Conservation (phyloP, 1,140 invertebrate genomes). For the Drosophila serrata region DNA sequence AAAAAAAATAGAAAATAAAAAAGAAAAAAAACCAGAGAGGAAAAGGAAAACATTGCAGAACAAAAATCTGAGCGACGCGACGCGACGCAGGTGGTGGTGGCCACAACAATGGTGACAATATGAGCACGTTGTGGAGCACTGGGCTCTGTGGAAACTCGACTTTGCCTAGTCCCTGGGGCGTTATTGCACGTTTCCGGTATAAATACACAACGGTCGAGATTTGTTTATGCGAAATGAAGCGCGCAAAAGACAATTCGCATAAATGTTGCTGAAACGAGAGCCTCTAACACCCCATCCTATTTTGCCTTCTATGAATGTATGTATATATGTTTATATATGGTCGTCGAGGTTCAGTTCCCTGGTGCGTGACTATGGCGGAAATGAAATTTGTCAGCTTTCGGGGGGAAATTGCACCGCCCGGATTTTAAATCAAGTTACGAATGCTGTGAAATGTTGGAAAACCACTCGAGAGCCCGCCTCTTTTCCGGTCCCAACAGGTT, state of each 20-base stretch:
- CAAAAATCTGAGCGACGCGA: slow-evolving; percentile 69
- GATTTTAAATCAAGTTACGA: slow-evolving; percentile 75
- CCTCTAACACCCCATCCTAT: slow-evolving; percentile 1
- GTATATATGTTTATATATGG: slow-evolving; percentile 41
- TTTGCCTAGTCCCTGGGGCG: slow-evolving; percentile 78
- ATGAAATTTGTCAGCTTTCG: slow-evolving; percentile 79
- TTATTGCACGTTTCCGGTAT: slow-evolving; percentile 83
- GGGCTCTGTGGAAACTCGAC: slow-evolving; percentile 55
- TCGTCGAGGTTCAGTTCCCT: slow-evolving; percentile 69
- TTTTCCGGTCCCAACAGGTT: slow-evolving; percentile 32
- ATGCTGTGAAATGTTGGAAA: slow-evolving; percentile 35
- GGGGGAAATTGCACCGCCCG: slow-evolving; percentile 33
- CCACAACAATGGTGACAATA: slow-evolving; percentile 67
- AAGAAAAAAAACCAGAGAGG: slow-evolving; percentile 1
- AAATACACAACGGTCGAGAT: slow-evolving; percentile 81
- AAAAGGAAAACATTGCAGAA: slow-evolving; percentile 33
- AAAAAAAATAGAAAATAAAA: slow-evolving; percentile 9
- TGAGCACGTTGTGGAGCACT: slow-evolving; percentile 36
- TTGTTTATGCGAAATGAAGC: slow-evolving; percentile 83
- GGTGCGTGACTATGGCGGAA: slow-evolving; percentile 79
- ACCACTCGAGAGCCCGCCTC: slow-evolving; percentile 16
- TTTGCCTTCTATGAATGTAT: background rate
- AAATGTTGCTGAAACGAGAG: slow-evolving; percentile 64
- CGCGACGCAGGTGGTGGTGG: slow-evolving; percentile 58
- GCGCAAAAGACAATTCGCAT: slow-evolving; percentile 82